These are phyloP conservation scores for Zaprionus nigranus DNA, from an alignment of 1,140 invertebrate species.

Conservation along the genomic window DNA sequence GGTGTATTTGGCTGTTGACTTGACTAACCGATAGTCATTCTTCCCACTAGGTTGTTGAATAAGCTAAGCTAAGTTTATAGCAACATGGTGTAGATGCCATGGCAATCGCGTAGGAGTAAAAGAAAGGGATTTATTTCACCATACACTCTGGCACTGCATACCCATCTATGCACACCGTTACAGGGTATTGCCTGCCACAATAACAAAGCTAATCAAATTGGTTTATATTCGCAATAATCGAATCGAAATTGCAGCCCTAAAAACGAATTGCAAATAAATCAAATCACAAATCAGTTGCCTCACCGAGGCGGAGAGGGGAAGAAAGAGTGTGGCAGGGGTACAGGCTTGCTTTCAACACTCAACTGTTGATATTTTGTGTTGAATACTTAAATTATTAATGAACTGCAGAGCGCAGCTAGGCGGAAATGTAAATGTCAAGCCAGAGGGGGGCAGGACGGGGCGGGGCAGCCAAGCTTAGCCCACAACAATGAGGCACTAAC, in stretches of 20 bases:
- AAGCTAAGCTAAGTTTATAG: not conserved
- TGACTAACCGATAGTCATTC: not conserved
- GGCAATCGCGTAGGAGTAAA: not conserved
- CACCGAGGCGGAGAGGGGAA: not conserved
- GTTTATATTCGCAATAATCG: slow-evolving; percentile 34
- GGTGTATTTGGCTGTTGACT: not conserved
- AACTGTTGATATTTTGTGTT: slow-evolving; percentile 45
- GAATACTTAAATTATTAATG: slow-evolving; percentile 64
- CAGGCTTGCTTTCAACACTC: slow-evolving; percentile 17
- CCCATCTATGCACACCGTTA: not conserved
- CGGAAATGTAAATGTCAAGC: slow-evolving; percentile 42
- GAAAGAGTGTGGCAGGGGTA: not conserved
- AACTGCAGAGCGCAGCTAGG: slow-evolving; percentile 42
- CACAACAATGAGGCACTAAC: slow-evolving; percentile 57
- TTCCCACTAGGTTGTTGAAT: not conserved
- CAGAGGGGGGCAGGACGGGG: slow-evolving; percentile 9
- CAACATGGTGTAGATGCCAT: not conserved
- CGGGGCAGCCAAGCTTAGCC: not conserved
- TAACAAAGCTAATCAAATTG: slow-evolving; percentile 29
- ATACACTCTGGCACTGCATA: too few species aligned
- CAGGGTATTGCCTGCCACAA: slow-evolving; percentile 17
- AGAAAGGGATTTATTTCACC: not conserved
- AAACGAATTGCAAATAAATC: slow-evolving; percentile 14
- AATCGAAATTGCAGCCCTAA: slow-evolving; percentile 20
- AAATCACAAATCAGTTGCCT: not conserved